phyloP scores from a whole-genome alignment of 2,113 vertebrate genomes.

The Fregetta grallaria region DNA sequence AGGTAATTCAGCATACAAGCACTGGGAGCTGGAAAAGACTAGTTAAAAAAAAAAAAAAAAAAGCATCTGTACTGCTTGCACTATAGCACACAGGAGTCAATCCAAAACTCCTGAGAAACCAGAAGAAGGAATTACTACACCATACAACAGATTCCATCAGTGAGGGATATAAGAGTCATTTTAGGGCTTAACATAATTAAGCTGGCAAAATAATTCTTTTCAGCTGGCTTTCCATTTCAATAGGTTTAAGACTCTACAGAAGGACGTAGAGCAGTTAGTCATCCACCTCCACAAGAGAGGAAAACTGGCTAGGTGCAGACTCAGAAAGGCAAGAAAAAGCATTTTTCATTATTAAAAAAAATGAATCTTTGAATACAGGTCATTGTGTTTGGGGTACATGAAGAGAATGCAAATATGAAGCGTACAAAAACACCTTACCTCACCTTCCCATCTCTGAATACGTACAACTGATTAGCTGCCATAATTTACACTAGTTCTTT shows the following conservation, averaged over 20 bases:
- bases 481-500: background rate
- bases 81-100: background rate
- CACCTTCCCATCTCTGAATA: background rate
- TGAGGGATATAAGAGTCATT: background rate
- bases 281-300: slow-evolving; percentile 24
- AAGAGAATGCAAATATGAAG: background rate
- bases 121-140: background rate
- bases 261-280: slow-evolving; percentile 18
- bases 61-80: background rate
- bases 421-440: background rate
- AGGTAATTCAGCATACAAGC: background rate
- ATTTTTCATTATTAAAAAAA: background rate
- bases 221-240: background rate
- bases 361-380: background rate
- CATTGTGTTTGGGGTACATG: background rate
- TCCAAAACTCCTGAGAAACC: background rate
- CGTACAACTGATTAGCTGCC: background rate
- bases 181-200: background rate
- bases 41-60: background rate
- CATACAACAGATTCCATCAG: background rate
- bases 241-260: background rate
- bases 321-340: background rate
- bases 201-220: background rate
- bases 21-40: background rate
- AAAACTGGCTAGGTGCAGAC: background rate